Evolutionary conservation across 2,113 vertebrate genomes (phyloP).

Genomic region (Pseudopipra pipra): DNA sequence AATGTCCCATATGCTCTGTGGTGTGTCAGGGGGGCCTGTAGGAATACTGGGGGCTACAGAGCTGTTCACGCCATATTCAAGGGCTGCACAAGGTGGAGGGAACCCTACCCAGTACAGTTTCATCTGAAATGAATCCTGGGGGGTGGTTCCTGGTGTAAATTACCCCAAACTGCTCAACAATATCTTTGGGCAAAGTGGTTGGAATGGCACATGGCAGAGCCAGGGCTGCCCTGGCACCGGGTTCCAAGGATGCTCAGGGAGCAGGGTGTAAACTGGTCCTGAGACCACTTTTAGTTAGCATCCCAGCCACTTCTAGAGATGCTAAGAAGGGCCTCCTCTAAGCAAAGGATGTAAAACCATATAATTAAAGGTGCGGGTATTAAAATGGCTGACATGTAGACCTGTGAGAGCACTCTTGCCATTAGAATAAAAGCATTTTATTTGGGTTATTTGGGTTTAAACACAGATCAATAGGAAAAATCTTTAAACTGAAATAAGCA

Average conservation of each 20-base stretch:
- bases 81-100: neutral
- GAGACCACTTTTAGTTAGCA: neutral
- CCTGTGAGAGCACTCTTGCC: neutral
- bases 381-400: neutral
- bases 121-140: neutral
- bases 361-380: neutral
- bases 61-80: neutral
- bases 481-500: conserved; percentile 13
- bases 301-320: neutral
- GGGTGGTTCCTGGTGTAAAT: neutral
- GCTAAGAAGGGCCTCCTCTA: neutral
- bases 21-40: neutral
- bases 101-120: neutral
- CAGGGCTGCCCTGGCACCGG: neutral
- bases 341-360: neutral
- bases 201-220: neutral
- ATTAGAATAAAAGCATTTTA: neutral
- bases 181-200: neutral
- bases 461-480: neutral
- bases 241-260: accelerated
- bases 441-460: conserved; percentile 13
- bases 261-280: neutral
- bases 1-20: accelerated
- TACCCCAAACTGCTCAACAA: neutral
- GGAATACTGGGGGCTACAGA: neutral